phyloP scores from a whole-genome alignment of 2,888 invertebrate genomes.

The Sussaba pulchella region DNA sequence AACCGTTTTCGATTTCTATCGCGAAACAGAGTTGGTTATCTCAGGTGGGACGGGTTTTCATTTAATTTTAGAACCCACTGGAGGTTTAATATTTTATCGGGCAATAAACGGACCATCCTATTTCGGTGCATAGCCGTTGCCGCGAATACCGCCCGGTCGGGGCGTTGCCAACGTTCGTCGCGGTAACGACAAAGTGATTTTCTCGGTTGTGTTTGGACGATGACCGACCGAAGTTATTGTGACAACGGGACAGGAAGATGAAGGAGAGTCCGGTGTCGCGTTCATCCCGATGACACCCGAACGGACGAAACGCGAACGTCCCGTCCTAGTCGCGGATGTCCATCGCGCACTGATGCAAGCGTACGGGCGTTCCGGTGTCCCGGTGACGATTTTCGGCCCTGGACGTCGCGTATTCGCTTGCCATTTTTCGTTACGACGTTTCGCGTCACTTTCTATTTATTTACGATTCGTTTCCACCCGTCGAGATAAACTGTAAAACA shows the following conservation, averaged over 20 bases:
- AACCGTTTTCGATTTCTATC: background rate
- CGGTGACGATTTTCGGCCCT: conserved; percentile 1
- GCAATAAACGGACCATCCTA: conserved; percentile 62
- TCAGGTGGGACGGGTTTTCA: background rate
- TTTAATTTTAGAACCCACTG: conserved; percentile 55
- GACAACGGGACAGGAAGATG: conserved; percentile 44
- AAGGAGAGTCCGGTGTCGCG: conserved; percentile 8
- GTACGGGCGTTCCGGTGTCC: background rate
- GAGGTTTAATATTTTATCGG: conserved; percentile 68
- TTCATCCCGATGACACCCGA: conserved; percentile 10
- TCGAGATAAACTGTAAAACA: background rate
- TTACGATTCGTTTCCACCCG: background rate
- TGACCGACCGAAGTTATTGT: conserved; percentile 44
- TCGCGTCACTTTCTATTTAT: conserved; percentile 8
- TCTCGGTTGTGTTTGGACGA: conserved; percentile 13
- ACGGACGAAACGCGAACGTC: conserved; percentile 2
- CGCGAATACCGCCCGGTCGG: conserved; percentile 3
- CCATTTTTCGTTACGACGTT: conserved; percentile 8
- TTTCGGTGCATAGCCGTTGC: conserved; percentile 57
- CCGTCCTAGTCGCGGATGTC: background rate
- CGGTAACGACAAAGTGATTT: conserved; percentile 54
- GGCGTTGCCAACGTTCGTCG: conserved; percentile 57
- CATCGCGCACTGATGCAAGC: background rate
- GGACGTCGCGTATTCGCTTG: background rate
- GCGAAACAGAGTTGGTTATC: conserved; percentile 11